Evolutionary conservation across 2,113 vertebrate genomes (phyloP).

Genomic region (Pelvicachromis taeniatus): DNA sequence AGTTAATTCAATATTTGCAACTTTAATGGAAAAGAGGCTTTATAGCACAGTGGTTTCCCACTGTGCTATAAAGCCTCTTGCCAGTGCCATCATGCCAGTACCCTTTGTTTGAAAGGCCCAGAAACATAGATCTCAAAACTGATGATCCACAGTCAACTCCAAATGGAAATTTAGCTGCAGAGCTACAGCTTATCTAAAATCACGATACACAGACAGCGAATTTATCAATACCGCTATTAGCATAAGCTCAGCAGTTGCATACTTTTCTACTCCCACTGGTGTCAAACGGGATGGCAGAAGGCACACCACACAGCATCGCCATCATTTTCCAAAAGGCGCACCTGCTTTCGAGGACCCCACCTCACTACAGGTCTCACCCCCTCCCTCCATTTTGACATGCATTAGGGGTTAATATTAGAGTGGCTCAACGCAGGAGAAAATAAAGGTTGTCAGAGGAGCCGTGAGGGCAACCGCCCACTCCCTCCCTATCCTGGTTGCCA

Average conservation of each 20-base stretch:
- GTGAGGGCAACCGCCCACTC: slow-evolving; percentile 58
- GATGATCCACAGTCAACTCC: slow-evolving; percentile 22
- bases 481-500: slow-evolving; percentile 60
- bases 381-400: neutral
- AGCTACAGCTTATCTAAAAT: slow-evolving; percentile 31
- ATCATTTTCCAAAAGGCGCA: neutral
- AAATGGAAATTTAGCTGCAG: slow-evolving; percentile 49
- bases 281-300: neutral
- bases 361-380: neutral
- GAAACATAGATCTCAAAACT: neutral
- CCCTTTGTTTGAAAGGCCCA: slow-evolving; percentile 32
- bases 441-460: slow-evolving; percentile 67
- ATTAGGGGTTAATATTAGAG: slow-evolving; percentile 57
- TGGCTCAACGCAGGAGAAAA: slow-evolving; percentile 65
- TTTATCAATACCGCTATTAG: slow-evolving; percentile 60
- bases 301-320: neutral
- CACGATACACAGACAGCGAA: slow-evolving; percentile 23
- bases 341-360: neutral
- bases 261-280: slow-evolving; percentile 11
- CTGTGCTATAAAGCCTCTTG: neutral
- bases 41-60: slow-evolving; percentile 25
- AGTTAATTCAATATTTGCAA: slow-evolving; percentile 59
- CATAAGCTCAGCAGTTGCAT: slow-evolving; percentile 29
- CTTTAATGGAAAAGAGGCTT: slow-evolving; percentile 37
- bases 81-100: neutral